phyloP scores from a whole-genome alignment of 1,140 invertebrate species.

The Panagrolaimus sp. region DNA sequence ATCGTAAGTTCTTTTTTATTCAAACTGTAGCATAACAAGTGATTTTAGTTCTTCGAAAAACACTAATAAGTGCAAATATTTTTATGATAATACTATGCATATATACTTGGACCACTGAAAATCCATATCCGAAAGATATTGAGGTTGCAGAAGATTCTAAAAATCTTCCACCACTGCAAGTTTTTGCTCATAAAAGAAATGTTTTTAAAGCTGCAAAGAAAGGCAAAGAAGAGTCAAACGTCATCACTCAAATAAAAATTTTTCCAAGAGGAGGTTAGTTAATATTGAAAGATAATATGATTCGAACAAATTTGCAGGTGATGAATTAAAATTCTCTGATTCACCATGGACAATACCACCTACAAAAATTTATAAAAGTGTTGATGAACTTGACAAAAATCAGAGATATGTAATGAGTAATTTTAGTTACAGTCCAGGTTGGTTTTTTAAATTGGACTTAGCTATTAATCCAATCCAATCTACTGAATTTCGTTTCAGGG shows the following conservation, averaged over 20 bases:
- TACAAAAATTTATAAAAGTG: conserved; percentile 9
- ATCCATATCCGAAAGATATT: no score
- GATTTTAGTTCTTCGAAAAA: background rate
- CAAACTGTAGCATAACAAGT: background rate
- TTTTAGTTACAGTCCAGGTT: conserved; percentile 33
- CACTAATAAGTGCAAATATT: background rate
- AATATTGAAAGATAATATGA: background rate
- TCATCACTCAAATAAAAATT: background rate
- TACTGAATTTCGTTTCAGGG: conserved; percentile 23
- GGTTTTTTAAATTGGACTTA: background rate
- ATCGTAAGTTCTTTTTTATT: background rate
- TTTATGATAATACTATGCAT: background rate
- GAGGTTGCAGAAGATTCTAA: no score
- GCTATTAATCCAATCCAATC: background rate
- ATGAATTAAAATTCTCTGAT: conserved; percentile 32
- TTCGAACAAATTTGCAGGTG: conserved; percentile 25
- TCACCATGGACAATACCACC: conserved; percentile 30
- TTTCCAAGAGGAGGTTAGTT: background rate
- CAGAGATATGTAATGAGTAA: conserved; percentile 24
- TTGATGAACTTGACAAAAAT: background rate
- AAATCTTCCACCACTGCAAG: no score
- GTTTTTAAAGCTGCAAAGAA: no score
- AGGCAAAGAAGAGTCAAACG: background rate
- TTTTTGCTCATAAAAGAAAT: no score
- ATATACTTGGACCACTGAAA: background rate